phyloP scores from a whole-genome alignment of 64 coral and sea anemone genomes.

The Anthopleura sola region DNA sequence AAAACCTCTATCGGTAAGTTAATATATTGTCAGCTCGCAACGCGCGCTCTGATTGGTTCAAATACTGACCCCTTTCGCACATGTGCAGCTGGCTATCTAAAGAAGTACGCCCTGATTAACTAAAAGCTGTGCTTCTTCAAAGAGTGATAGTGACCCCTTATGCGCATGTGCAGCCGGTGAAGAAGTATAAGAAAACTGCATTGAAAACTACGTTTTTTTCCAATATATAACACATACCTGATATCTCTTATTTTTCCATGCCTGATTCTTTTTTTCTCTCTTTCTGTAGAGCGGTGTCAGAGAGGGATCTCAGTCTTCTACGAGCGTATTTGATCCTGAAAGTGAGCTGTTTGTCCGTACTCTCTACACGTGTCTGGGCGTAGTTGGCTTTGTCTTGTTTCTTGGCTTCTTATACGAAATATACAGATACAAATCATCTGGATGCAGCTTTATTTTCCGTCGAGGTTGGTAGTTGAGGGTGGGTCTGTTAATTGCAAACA shows the following conservation, averaged over 20 bases:
- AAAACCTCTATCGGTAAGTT: slow-evolving; percentile 50
- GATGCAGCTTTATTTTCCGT: not conserved
- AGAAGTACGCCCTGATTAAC: too few relatives aligned
- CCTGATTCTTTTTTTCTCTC: not conserved
- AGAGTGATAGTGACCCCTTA: not conserved
- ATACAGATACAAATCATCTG: not conserved
- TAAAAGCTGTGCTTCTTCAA: too few relatives aligned
- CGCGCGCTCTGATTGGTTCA: not conserved
- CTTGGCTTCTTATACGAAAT: slow-evolving; percentile 17
- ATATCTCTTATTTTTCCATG: not conserved
- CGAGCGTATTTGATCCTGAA: slow-evolving; percentile 47
- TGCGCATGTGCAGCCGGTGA: too few relatives aligned
- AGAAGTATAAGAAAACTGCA: too few relatives aligned
- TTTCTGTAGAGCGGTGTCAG: slow-evolving; percentile 17
- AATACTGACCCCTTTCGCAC: too few relatives aligned
- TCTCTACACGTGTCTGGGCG: slow-evolving; percentile 39
- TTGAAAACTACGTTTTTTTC: too few relatives aligned
- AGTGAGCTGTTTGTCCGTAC: slow-evolving; percentile 32
- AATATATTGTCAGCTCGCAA: not conserved
- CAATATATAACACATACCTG: not conserved
- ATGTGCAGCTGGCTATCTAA: too few relatives aligned
- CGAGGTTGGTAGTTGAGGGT: not conserved
- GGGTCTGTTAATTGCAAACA: not conserved
- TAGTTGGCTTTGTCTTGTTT: slow-evolving; percentile 9
- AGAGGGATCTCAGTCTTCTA: slow-evolving; percentile 7